Evolutionary conservation across 92 coral and sea anemone genomes (phyloP).

Genomic region (Siderastrea radians): DNA sequence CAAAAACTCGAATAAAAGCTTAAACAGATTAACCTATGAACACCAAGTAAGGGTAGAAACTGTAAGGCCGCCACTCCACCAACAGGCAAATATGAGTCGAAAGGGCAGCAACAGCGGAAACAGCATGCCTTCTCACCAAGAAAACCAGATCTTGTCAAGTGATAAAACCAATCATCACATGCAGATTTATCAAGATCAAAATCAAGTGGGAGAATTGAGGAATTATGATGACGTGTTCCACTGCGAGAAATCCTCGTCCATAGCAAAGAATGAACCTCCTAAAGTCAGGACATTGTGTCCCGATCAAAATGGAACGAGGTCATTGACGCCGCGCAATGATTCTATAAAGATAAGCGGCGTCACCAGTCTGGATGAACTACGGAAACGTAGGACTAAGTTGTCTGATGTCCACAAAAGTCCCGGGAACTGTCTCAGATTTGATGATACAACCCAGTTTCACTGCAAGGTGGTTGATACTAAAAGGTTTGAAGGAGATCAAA

Average conservation of each 20-base stretch:
- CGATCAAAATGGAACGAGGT: neutral
- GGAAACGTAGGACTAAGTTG: neutral
- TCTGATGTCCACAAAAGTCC: neutral
- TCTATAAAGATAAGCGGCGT: neutral
- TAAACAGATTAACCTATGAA: neutral
- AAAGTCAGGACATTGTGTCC: neutral
- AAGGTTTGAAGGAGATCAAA: neutral
- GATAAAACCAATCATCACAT: neutral
- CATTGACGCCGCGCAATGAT: neutral
- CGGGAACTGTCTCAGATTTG: neutral
- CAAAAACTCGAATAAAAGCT: neutral
- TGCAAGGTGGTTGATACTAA: neutral
- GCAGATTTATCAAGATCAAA: neutral
- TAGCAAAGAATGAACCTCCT: neutral
- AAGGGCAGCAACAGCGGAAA: neutral
- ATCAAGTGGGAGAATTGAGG: neutral
- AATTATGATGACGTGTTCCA: neutral
- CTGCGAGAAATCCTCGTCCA: neutral
- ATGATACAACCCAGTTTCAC: neutral
- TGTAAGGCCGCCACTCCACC: neutral
- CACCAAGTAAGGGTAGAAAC: neutral
- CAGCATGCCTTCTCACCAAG: neutral
- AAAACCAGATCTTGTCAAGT: conserved; percentile 3
- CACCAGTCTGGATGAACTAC: conserved; percentile 19
- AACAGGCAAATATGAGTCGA: neutral